phyloP scores from a whole-genome alignment of 2,888 invertebrate genomes.

The Phaedon cochleariae region DNA sequence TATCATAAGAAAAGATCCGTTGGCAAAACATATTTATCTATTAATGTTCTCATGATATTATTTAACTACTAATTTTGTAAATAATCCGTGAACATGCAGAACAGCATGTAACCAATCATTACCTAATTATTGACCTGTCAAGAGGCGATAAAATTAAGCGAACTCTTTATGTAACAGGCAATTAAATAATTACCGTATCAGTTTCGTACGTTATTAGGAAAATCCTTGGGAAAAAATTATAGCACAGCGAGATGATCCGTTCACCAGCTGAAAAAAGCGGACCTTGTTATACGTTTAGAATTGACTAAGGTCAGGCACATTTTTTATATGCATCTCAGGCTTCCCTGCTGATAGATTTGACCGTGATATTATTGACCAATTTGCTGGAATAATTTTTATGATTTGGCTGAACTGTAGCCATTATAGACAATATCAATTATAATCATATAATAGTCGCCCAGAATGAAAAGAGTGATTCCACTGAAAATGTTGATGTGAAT shows the following conservation, averaged over 20 bases:
- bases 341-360: slow-evolving; percentile 11
- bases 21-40: background rate
- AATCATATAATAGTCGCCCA: background rate
- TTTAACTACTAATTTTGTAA: slow-evolving; percentile 6
- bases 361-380: slow-evolving; percentile 17
- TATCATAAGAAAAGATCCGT: no score
- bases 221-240: slow-evolving; percentile 26
- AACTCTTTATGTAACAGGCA: slow-evolving; percentile 19
- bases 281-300: slow-evolving; percentile 28
- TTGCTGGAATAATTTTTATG: slow-evolving; percentile 10
- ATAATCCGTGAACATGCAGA: slow-evolving; percentile 15
- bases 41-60: background rate
- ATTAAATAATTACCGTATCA: slow-evolving; percentile 31
- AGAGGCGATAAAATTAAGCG: slow-evolving; percentile 25
- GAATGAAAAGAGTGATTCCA: no score
- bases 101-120: slow-evolving; percentile 8
- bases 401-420: slow-evolving; percentile 11
- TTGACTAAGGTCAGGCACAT: slow-evolving; percentile 31
- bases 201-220: slow-evolving; percentile 20
- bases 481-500: no score
- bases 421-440: slow-evolving; percentile 1
- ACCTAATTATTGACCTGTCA: slow-evolving; percentile 32
- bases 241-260: slow-evolving; percentile 12
- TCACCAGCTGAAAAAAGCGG: slow-evolving; percentile 24
- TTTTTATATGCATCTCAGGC: slow-evolving; percentile 13